Evolutionary conservation across 2,888 invertebrate species (phyloP), one percentile per base, ranked within the genome.

Genomic region (Sarcophaga variegata): DNA sequence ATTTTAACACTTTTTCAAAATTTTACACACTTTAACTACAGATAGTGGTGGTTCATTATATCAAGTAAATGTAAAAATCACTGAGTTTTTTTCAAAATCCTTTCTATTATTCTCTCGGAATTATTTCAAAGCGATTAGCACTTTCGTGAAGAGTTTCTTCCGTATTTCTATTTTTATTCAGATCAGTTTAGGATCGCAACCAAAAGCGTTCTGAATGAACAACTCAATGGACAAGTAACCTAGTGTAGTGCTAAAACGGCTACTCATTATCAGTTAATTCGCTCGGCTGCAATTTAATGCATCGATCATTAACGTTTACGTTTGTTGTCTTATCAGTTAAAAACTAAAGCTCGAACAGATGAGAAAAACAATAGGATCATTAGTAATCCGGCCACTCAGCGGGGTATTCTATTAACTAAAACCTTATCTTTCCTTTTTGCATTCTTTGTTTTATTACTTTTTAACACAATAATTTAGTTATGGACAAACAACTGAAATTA

Each of bases 281-380:
- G 79, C 71, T 87, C 84, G 84, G 67, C 78, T 87, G 79, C 87
- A 84, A 45, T 84, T 84, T 72, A 87, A 87, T 87, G 87, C 87
- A 87, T 87, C 84, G 84, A 87, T 84, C 88, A 83, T 71, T 72
- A 81, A 75, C 78, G 88, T 80, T 77, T 80, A 70, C 78, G 64
- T 60, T 74, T 80, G 81, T 78, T 66, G 85, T 83, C 85, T 88
- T 88, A 88, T 88, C 88, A 87, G 82, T 78, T 71, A 66, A 84
- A 70, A 88, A 85, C 78, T 83, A 86, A 83, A 87, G 85, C 87
- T 85, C 85, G 66, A 76, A 81, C 87, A 87, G 87, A 87, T 87
- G 84, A 87, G 86, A 78, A 81, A 60, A 82, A 87, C 84, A 87
- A 83, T 86, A 79, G 81, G 87, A 87, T 87, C 81, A 76, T 60